These are phyloP conservation scores for Hippocampus guttulatus DNA, from an alignment of 2,113 vertebrate genomes.

Conservation along the genomic window DNA sequence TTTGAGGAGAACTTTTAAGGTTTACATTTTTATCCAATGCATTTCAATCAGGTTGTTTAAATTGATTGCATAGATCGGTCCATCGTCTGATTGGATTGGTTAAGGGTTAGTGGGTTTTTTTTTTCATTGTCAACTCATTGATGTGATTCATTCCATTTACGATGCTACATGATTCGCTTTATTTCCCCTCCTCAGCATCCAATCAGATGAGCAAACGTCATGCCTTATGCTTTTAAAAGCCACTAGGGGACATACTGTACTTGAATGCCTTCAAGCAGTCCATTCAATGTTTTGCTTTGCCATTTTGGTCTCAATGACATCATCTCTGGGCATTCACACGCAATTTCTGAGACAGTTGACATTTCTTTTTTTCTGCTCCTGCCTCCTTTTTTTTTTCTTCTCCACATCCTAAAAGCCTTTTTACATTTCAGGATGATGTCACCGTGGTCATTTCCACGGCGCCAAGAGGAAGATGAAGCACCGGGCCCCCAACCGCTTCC, in stretches of 20 bases:
- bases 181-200: too few species aligned
- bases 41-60: too few species aligned
- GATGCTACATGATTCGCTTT: too few species aligned
- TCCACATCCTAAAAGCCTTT: slow-evolving; percentile 29
- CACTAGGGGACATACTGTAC: background rate
- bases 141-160: too few species aligned
- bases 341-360: background rate
- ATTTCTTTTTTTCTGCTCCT: slow-evolving; percentile 1
- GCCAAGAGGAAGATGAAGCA: slow-evolving; percentile 50
- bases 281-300: background rate
- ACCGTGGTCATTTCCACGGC: slow-evolving; percentile 43
- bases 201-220: background rate
- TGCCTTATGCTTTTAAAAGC: background rate
- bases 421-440: slow-evolving; percentile 51
- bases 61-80: too few species aligned
- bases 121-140: too few species aligned
- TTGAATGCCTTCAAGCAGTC: background rate
- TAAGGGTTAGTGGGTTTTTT: too few species aligned
- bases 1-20: too few species aligned
- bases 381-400: background rate
- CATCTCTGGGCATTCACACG: background rate
- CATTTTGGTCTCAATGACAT: background rate
- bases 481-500: background rate
- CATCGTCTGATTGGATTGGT: too few species aligned
- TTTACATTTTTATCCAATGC: too few species aligned